These are phyloP conservation scores for Steromphala cineraria DNA, from an alignment of 2,888 invertebrate species.

Conservation along the genomic window DNA sequence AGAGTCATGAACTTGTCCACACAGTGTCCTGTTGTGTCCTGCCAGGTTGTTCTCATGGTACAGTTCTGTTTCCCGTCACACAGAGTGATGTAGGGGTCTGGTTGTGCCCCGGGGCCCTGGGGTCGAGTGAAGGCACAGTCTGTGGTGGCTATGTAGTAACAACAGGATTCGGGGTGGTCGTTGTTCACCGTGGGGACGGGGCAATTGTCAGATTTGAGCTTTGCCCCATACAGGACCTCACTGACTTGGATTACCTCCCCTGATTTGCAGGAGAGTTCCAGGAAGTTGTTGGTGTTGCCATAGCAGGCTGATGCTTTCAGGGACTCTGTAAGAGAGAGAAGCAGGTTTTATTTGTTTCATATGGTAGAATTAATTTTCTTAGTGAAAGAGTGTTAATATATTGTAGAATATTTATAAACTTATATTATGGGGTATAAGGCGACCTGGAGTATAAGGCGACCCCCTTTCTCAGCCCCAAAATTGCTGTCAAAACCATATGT, in stretches of 20 bases:
- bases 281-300: slow-evolving; percentile 23
- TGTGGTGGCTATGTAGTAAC: neutral
- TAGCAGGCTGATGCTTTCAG: slow-evolving; percentile 19
- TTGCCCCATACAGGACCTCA: slow-evolving; percentile 21
- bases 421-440: too few species aligned
- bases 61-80: slow-evolving; percentile 11
- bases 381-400: too few species aligned
- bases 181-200: slow-evolving; percentile 19
- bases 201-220: slow-evolving; percentile 12
- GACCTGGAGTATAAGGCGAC: too few species aligned
- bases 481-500: too few species aligned
- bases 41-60: slow-evolving; percentile 12
- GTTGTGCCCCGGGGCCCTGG: neutral
- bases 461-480: too few species aligned
- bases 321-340: neutral
- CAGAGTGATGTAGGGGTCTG: slow-evolving; percentile 8
- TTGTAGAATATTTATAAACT: too few species aligned
- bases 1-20: slow-evolving; percentile 8
- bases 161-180: neutral
- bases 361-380: neutral
- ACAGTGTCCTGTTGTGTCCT: slow-evolving; percentile 16
- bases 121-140: slow-evolving; percentile 17
- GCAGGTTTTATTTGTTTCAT: too few species aligned
- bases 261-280: slow-evolving; percentile 1
- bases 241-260: slow-evolving; percentile 14